Conservation (phyloP, 2,113 vertebrate species). For the Otolemur garnettii region DNA sequence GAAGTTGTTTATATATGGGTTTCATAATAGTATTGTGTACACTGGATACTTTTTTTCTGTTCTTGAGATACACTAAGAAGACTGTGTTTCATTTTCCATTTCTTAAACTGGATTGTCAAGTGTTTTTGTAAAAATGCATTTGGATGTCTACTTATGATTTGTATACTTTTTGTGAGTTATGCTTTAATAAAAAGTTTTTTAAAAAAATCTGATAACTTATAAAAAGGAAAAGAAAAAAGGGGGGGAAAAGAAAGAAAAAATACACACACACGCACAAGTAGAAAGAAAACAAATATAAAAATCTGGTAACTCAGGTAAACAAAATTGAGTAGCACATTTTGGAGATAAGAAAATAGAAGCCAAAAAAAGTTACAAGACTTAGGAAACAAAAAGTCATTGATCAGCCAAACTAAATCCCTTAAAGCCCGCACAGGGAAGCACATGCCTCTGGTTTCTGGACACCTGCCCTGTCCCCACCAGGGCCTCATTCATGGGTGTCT, state of each 20-base stretch:
- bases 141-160: not conserved
- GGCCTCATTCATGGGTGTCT: not conserved
- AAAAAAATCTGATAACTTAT: not conserved
- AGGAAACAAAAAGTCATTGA: not conserved
- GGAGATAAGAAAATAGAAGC: not conserved
- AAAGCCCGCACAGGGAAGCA: not conserved
- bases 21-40: no score
- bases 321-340: conserved; percentile 4
- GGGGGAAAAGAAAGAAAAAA: no score
- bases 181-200: conserved; percentile 5
- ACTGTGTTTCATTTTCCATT: not conserved
- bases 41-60: no score
- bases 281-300: not conserved
- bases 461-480: not conserved
- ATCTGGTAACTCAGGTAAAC: not conserved
- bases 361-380: not conserved
- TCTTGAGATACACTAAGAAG: no score
- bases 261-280: no score
- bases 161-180: not conserved
- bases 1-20: no score
- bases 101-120: not conserved
- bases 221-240: no score
- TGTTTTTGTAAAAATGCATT: not conserved
- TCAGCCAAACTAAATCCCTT: not conserved
- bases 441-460: not conserved